These are phyloP conservation scores for Budorcas taxicolor DNA, from an alignment of 2,113 vertebrate genomes.

Conservation along the genomic window DNA sequence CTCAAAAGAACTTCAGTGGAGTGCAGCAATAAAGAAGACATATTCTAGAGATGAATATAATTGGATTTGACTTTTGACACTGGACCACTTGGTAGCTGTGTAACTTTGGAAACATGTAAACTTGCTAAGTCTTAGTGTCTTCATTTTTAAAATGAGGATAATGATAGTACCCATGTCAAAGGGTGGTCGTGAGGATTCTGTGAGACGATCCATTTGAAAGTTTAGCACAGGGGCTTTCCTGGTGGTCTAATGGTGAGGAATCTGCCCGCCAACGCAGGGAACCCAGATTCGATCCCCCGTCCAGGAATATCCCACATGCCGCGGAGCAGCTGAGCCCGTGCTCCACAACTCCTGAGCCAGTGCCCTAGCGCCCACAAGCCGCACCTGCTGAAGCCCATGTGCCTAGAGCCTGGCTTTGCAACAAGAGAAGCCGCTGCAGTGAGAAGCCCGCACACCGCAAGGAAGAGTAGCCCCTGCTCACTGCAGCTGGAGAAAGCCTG, in stretches of 20 bases:
- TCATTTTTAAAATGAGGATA: not conserved
- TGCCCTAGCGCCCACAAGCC: not conserved
- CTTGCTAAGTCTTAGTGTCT: not conserved
- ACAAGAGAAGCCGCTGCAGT: not conserved
- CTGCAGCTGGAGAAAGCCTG: not conserved
- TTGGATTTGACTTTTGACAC: not conserved
- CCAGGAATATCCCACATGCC: not conserved
- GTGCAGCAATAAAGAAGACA: not conserved
- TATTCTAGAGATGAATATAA: not conserved
- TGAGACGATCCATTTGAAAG: not conserved
- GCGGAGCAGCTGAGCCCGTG: not conserved
- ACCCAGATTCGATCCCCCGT: not conserved
- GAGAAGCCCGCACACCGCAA: not conserved
- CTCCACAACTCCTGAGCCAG: not conserved
- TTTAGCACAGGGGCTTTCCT: not conserved
- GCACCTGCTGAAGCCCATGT: rapidly evolving
- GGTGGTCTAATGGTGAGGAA: not conserved
- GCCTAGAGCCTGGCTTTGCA: not conserved
- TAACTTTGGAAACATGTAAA: not conserved
- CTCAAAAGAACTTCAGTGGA: not conserved
- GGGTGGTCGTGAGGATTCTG: not conserved
- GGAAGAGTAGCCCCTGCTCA: not conserved
- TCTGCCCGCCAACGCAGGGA: not conserved
- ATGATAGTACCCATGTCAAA: not conserved
- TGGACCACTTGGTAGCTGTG: not conserved